A percentile compares a stretch with the other conserved stretches of the same genome.
Evolutionary conservation across 2,888 invertebrate species (phyloP).

Genomic region (Tachystola acroxantha): DNA sequence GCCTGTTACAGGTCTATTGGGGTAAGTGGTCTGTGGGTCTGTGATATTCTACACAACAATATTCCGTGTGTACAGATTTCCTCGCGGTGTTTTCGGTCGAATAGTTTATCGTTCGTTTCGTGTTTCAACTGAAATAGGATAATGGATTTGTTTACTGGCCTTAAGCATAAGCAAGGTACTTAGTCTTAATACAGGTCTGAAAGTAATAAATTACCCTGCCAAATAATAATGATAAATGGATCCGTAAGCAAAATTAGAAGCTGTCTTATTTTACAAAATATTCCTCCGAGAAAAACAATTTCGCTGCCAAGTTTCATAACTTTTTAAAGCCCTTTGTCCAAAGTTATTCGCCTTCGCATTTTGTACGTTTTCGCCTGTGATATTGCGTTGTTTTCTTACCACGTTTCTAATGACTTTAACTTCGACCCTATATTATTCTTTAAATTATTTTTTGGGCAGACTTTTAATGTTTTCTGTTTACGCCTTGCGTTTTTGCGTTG

Average conservation of each 20-base stretch:
- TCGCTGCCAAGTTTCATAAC: slow-evolving; percentile 14
- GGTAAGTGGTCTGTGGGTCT: too few relatives aligned
- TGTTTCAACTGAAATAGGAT: too few relatives aligned
- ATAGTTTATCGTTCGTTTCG: too few relatives aligned
- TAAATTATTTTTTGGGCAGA: neutral
- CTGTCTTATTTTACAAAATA: slow-evolving; percentile 3
- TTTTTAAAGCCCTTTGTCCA: slow-evolving; percentile 12
- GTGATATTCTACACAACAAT: too few relatives aligned
- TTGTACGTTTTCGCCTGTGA: slow-evolving; percentile 1
- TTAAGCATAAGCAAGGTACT: too few relatives aligned
- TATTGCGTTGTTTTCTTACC: slow-evolving; percentile 9
- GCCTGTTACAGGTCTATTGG: too few relatives aligned
- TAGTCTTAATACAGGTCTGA: too few relatives aligned
- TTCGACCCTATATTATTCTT: neutral
- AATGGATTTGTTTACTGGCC: neutral
- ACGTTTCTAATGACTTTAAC: slow-evolving; percentile 11
- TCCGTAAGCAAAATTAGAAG: slow-evolving; percentile 1
- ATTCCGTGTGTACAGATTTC: too few relatives aligned
- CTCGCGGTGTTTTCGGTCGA: too few relatives aligned
- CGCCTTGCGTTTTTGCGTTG: too few relatives aligned
- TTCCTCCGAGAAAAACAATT: slow-evolving; percentile 7
- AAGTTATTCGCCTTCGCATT: slow-evolving; percentile 9
- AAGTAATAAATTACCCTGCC: slow-evolving; percentile 3
- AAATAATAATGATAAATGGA: slow-evolving; percentile 6
- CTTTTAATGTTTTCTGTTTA: too few relatives aligned